Evolutionary conservation across 2,113 vertebrate species (phyloP).

Genomic region (Chaetodon trifascialis): DNA sequence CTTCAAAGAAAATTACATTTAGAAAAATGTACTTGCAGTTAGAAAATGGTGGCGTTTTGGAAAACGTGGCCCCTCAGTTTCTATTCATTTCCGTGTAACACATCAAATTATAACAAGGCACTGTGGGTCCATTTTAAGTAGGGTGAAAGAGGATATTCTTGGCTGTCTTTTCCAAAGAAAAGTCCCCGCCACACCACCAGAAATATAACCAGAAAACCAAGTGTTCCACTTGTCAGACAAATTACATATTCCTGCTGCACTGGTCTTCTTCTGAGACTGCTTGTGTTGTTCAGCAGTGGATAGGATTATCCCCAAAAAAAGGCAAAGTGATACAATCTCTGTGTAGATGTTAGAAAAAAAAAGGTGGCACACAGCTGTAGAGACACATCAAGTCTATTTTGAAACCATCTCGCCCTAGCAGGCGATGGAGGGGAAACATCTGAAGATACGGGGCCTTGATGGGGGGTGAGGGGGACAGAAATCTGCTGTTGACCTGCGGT

Average conservation of each 20-base stretch:
- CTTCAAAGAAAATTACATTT: slow-evolving; percentile 35
- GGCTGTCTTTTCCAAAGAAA: slow-evolving; percentile 34
- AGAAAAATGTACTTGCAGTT: slow-evolving; percentile 10
- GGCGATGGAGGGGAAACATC: neutral
- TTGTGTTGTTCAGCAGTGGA: slow-evolving; percentile 31
- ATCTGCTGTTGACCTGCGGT: slow-evolving; percentile 39
- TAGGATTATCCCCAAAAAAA: slow-evolving; percentile 59
- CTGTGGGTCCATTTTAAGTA: slow-evolving; percentile 12
- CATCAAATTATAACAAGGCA: slow-evolving; percentile 8
- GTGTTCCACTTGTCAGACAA: slow-evolving; percentile 63
- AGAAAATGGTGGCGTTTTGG: neutral
- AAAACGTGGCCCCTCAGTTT: neutral
- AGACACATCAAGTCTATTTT: slow-evolving; percentile 25
- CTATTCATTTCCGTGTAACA: neutral
- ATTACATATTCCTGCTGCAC: slow-evolving; percentile 44
- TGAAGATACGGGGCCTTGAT: neutral
- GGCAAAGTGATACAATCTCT: slow-evolving; percentile 56
- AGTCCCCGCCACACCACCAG: slow-evolving; percentile 31
- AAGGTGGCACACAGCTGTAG: neutral
- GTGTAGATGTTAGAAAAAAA: slow-evolving; percentile 25
- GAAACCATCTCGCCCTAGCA: neutral
- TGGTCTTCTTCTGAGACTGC: slow-evolving; percentile 40
- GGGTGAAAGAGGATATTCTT: slow-evolving; percentile 40
- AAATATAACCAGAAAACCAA: slow-evolving; percentile 56
- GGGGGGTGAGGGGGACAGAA: neutral